Percentiles rank a stretch among this genome's conserved stretches.
phyloP scores from a whole-genome alignment of 2,113 vertebrate species.

The Vombatus ursinus region DNA sequence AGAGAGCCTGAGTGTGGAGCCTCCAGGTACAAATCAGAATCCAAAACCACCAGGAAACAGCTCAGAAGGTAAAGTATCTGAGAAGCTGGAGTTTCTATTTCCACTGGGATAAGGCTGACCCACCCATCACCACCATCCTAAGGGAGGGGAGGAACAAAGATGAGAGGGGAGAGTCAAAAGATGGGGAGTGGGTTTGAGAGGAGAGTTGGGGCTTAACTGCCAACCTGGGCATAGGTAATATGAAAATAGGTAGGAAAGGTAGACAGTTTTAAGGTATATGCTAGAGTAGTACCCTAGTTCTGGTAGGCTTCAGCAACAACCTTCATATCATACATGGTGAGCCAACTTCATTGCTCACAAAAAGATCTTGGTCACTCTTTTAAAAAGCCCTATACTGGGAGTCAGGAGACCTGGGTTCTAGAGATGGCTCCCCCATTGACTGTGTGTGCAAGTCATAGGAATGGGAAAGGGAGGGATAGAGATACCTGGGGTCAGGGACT shows the following conservation, averaged over 20 bases:
- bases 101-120: neutral
- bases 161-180: neutral
- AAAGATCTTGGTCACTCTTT: neutral
- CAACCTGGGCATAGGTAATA: neutral
- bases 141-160: neutral
- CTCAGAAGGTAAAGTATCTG: constrained; percentile 5
- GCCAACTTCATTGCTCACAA: neutral
- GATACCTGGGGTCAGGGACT: neutral
- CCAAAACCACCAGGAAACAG: neutral
- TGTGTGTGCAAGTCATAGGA: neutral
- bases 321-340: neutral
- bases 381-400: neutral
- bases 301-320: neutral
- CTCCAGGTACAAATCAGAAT: neutral
- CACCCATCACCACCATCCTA: neutral
- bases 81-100: neutral
- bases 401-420: neutral
- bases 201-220: neutral
- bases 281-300: neutral
- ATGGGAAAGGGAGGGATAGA: neutral
- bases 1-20: neutral
- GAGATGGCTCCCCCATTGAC: neutral
- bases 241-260: neutral
- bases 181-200: fast-evolving
- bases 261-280: neutral